A percentile compares a stretch with the other conserved stretches of the same genome.
phyloP scores from a whole-genome alignment of 2,797 vertebrate genomes.

The Lagodon rhomboides region DNA sequence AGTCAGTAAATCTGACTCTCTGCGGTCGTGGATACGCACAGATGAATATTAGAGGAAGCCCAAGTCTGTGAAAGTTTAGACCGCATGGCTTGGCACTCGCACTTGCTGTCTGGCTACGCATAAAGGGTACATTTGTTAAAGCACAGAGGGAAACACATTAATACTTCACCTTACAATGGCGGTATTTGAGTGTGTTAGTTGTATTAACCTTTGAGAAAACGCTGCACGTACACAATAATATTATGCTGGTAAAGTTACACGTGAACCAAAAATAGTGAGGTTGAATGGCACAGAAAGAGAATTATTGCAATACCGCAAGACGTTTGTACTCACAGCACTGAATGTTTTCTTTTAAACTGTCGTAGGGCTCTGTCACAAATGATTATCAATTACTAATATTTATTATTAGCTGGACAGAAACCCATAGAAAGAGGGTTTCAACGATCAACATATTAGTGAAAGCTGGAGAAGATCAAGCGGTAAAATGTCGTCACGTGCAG shows the following conservation, averaged over 20 bases:
- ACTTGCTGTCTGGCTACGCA: conserved; percentile 68
- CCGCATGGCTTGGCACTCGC: conserved; percentile 66
- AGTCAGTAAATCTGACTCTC: conserved; percentile 81
- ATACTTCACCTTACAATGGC: conserved; percentile 52
- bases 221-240: conserved; percentile 12
- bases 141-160: conserved; percentile 39
- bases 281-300: neutral
- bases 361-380: neutral
- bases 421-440: neutral
- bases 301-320: neutral
- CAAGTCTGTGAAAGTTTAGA: conserved; percentile 81
- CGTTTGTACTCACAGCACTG: neutral
- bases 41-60: conserved; percentile 81
- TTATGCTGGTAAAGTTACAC: conserved; percentile 6
- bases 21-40: conserved; percentile 78
- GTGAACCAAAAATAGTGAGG: conserved; percentile 2
- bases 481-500: neutral
- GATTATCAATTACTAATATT: too few species aligned
- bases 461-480: neutral
- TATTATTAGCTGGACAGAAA: neutral
- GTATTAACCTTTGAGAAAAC: conserved; percentile 34
- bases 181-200: conserved; percentile 24
- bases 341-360: neutral
- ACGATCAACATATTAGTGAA: neutral
- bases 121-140: conserved; percentile 75